Base-by-base conservation (phyloP, 2,113 vertebrate species). In the Aramus guarauna region DNA sequence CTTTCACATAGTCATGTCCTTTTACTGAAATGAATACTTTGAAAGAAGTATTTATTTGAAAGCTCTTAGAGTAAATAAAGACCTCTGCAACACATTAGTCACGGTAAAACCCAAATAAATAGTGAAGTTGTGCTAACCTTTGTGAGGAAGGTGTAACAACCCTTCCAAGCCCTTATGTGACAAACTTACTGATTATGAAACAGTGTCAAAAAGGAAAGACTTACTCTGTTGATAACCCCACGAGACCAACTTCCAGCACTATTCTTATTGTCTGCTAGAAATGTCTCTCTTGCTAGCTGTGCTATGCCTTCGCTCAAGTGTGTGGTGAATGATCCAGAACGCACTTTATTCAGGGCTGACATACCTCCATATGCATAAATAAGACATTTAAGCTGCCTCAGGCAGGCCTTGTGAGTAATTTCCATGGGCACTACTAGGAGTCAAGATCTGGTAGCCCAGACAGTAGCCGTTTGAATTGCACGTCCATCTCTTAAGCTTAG, bases 391-490 rank as follows among this genome's bases (percentile, higher is more conserved):
- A 79, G 34, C 50, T 84, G 56, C 27, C n/a, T 64, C 39, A 39
- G 45, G 30, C 21, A 78, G 26, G 15, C 4, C 7, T 39, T 48
- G 15, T 75, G 53, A 64, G 23, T 43, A 29, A 64, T 79, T 85
- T 81, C 63, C 52, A 75, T 0, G 2, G 6, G 39, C 2, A 20
- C 26, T 63, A 68, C 0, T 3, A 64, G 7, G 16, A 90, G 16
- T 75, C 43, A 64, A 52, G 75, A n/a, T 55, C 23, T 29, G 26
- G 16, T 11, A 85, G 43, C 26, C 7, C 26, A 50, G 12, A 29
- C 6, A 75, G 10, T 8, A 86, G 27, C 24, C 41, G 21, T 56
- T 37, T 62, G 52, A 77, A 92, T 16, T 85, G n/a, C 12, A 79
- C 39, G 43, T 43, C 36, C 15, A 3, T 4, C 34, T 90, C 78